These are phyloP conservation scores for Propithecus coquereli DNA, from an alignment of 2,113 vertebrate species.

Conservation along the genomic window DNA sequence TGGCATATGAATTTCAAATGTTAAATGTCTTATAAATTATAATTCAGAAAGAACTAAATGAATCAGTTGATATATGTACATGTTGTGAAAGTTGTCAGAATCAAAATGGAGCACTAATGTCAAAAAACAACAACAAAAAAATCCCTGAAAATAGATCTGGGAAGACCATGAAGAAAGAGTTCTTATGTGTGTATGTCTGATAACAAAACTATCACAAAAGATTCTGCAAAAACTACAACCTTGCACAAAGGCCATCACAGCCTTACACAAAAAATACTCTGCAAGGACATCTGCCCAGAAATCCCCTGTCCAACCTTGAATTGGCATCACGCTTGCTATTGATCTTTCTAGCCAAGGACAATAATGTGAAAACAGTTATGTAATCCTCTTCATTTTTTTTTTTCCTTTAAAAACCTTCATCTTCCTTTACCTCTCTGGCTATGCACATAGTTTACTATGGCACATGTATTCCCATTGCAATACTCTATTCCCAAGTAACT, in stretches of 20 bases:
- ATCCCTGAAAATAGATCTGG: background rate
- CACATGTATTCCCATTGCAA: background rate
- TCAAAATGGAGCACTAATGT: background rate
- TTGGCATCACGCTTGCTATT: background rate
- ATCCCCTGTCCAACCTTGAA: background rate
- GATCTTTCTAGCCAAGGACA: background rate
- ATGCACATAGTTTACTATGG: background rate
- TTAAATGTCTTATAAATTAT: background rate
- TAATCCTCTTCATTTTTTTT: background rate
- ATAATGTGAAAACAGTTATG: background rate
- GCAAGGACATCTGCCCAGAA: background rate
- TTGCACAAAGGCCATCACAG: background rate
- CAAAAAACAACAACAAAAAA: background rate
- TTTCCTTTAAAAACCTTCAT: background rate
- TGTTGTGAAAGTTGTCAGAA: background rate
- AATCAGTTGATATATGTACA: background rate
- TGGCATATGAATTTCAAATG: background rate
- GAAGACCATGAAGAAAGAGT: background rate
- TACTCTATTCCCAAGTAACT: background rate
- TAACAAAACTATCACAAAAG: background rate
- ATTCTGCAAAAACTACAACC: background rate
- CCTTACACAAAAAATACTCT: background rate
- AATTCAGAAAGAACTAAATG: conserved; percentile 13
- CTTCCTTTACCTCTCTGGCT: background rate
- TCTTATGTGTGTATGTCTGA: background rate